Evolutionary conservation across 1,140 invertebrate genomes (phyloP), one percentile per base, ranked within the genome.

Genomic region (Potamilus streckersoni): DNA sequence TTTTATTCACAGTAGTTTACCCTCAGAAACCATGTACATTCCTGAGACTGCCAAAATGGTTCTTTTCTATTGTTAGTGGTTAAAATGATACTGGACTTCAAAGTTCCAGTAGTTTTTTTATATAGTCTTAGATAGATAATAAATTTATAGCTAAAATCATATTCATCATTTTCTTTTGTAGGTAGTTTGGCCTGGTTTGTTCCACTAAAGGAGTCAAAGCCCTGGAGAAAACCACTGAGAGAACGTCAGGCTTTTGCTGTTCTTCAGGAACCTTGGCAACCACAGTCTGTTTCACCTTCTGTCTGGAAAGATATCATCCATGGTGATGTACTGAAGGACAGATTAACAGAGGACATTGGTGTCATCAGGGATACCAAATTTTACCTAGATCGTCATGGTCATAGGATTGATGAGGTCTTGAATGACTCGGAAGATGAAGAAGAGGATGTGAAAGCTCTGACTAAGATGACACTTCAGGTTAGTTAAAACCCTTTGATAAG

Each of bases 151-250:
- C 38, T 49, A 49, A 49, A 49, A 49, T 49, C 38, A 49, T 8
- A 49, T 11, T 49, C 38, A 49, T 8, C 38, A 4, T 49, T 6
- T 49, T 49, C 38, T 70, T 19, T 73, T 69, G 12, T 67, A 79
- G 75, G 63, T 75, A 82, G 79, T 57, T 13, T 83, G 56, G 63
- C 82, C 2, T 87, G 86, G 86, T 87, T 81, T 73, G 79, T 87
- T 56, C 77, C 82, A 19, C 70, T 87, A 80, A 79, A 78, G 17
- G 78, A 80, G 1, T 74, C 79, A 14, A 58, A 72, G 49, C 83
- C 84, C n/a, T 85, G 84, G 84, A 80, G 79, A 69, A 71, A 83
- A 58, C 82, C 84, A n/a, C 71, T 85, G 14, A 79, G 80, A 66
- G 85, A 87, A 61, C 69, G 77, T 23, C 84, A 85, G 68, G 80